A percentile compares a stretch with the other conserved stretches of the same genome.
These are phyloP conservation scores for Neopipo cinnamomea DNA, from an alignment of 2,113 vertebrate genomes.

Conservation along the genomic window DNA sequence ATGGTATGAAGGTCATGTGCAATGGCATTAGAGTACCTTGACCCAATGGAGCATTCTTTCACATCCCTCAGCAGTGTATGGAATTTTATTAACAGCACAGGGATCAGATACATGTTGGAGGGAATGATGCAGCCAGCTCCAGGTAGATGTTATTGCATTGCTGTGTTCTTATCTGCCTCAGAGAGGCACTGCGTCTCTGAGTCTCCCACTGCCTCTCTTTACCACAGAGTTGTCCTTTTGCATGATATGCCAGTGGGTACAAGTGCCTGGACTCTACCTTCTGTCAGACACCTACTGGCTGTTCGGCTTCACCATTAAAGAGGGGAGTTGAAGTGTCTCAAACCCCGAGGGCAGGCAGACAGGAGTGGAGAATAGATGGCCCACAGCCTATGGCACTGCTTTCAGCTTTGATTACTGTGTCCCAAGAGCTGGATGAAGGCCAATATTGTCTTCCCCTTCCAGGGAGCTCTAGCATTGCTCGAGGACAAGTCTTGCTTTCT, in stretches of 20 bases:
- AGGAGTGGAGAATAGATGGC: neutral
- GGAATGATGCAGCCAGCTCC: neutral
- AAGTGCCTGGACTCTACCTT: neutral
- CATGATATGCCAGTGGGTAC: neutral
- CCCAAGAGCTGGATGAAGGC: neutral
- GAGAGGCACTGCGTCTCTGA: no score
- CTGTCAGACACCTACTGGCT: neutral
- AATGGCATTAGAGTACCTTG: neutral
- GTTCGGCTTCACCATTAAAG: neutral
- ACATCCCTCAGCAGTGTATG: neutral
- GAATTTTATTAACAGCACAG: neutral
- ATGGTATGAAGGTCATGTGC: neutral
- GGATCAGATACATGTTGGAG: neutral
- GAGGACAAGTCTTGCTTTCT: neutral
- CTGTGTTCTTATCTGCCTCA: neutral
- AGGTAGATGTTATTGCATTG: accelerated
- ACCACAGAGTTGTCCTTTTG: neutral
- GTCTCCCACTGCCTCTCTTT: neutral
- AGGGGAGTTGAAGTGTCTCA: neutral
- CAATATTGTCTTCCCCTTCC: neutral
- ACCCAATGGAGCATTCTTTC: neutral
- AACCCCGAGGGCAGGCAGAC: neutral
- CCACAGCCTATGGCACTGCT: neutral
- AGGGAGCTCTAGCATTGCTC: neutral
- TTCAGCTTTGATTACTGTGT: neutral